These are phyloP conservation scores for Thelaira solivaga DNA, from an alignment of 2,888 invertebrate genomes.

Conservation along the genomic window DNA sequence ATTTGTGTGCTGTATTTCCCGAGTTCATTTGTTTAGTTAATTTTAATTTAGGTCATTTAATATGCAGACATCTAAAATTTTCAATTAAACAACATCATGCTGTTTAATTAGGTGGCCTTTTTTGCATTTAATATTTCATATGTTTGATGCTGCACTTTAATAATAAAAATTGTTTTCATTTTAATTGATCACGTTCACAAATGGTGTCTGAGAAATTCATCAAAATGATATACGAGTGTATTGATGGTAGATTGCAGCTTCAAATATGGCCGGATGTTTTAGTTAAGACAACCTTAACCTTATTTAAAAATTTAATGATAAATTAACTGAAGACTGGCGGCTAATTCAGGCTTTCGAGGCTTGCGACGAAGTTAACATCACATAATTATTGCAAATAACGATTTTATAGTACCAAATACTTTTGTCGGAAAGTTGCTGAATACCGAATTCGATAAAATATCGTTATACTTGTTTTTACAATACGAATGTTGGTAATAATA, in stretches of 20 bases:
- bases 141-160: not conserved
- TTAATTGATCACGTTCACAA: constrained; percentile 29
- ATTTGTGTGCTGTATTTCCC: constrained; percentile 27
- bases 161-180: not conserved
- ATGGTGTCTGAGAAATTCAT: constrained; percentile 26
- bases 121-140: too few species aligned
- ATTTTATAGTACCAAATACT: too few species aligned
- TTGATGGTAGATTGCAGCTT: not conserved
- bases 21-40: not conserved
- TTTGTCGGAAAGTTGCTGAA: too few species aligned
- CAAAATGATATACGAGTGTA: constrained; percentile 1
- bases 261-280: constrained; percentile 18
- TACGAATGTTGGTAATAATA: too few species aligned
- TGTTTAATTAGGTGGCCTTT: constrained; percentile 31
- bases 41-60: constrained; percentile 46
- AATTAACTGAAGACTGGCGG: not conserved
- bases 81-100: constrained; percentile 12
- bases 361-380: too few species aligned
- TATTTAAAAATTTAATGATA: not conserved
- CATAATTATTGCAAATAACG: too few species aligned
- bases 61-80: constrained; percentile 9
- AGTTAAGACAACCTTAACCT: constrained; percentile 7
- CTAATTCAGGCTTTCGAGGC: too few species aligned
- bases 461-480: too few species aligned
- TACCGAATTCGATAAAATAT: too few species aligned